Evolutionary conservation across 1,140 invertebrate species (phyloP).

Genomic region (Lycorma delicatula): DNA sequence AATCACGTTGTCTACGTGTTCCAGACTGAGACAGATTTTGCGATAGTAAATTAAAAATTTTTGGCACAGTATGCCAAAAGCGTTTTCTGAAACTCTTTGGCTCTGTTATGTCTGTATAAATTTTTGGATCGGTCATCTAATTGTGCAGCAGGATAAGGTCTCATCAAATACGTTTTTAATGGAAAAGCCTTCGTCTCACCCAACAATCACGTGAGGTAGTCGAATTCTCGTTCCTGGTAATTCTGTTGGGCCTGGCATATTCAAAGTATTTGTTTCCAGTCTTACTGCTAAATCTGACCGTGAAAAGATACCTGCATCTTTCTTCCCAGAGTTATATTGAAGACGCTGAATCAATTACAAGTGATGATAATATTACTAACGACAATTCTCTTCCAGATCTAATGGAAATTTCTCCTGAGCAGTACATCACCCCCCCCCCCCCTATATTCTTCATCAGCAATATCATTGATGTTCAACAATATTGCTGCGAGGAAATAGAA

Average conservation of each 20-base stretch:
- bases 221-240: constrained; percentile 24
- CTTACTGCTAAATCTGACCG: constrained; percentile 28
- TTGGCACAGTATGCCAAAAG: constrained; percentile 39
- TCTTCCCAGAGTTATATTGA: no score
- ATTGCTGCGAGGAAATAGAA: no score
- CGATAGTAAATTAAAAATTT: no score
- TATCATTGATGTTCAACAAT: no score
- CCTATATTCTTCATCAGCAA: no score
- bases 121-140: constrained; percentile 18
- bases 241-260: constrained; percentile 23
- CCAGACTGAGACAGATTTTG: no score
- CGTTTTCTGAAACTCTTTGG: constrained; percentile 35
- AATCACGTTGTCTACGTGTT: no score
- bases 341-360: no score
- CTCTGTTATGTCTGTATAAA: constrained; percentile 27
- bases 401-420: no score
- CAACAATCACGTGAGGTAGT: constrained; percentile 28
- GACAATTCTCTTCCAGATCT: no score
- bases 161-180: constrained; percentile 31
- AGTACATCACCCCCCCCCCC: no score
- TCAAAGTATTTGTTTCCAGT: constrained; percentile 22
- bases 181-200: constrained; percentile 41
- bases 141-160: constrained; percentile 25
- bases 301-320: constrained; percentile 34
- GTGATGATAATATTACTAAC: no score